phyloP scores from a whole-genome alignment of 1,140 invertebrate species.

The Aphaenogaster rudis region DNA sequence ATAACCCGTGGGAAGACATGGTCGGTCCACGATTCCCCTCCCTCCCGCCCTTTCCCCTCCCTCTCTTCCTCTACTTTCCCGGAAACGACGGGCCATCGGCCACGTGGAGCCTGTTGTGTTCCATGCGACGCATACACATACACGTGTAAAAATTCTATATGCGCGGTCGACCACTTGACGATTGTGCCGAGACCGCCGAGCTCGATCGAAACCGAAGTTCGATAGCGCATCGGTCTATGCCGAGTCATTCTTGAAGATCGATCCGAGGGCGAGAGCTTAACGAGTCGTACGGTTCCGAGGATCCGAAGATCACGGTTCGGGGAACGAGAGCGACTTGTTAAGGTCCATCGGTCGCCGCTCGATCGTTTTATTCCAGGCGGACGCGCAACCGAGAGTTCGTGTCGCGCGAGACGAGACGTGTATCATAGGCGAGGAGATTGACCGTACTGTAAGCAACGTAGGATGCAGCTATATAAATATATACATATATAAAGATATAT shows the following conservation, averaged over 20 bases:
- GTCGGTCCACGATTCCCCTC: conserved; percentile 9
- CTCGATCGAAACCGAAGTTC: conserved; percentile 51
- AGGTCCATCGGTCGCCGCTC: conserved; percentile 28
- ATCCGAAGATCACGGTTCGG: background rate
- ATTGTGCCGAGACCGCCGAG: conserved; percentile 46
- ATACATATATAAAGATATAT: conserved; percentile 59
- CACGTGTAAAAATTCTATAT: conserved; percentile 28
- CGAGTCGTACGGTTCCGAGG: conserved; percentile 25
- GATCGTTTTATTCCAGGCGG: conserved; percentile 31
- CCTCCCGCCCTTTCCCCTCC: background rate
- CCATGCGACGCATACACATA: conserved; percentile 10
- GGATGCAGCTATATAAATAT: conserved; percentile 59
- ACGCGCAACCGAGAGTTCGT: conserved; percentile 4
- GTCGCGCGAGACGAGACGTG: conserved; percentile 34
- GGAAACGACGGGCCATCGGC: conserved; percentile 41
- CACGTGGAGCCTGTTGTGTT: conserved; percentile 33
- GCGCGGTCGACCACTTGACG: conserved; percentile 41
- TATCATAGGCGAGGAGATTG: conserved; percentile 47
- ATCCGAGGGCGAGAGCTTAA: conserved; percentile 16
- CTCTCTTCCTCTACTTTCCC: background rate
- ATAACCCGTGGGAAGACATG: conserved; percentile 30
- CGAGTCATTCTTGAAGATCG: conserved; percentile 22
- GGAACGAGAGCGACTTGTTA: conserved; percentile 25
- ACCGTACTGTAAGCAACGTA: conserved; percentile 51
- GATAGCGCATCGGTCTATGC: conserved; percentile 48